Evolutionary conservation across 2,797 vertebrate species (phyloP).

Genomic region (Myotis daubentonii): DNA sequence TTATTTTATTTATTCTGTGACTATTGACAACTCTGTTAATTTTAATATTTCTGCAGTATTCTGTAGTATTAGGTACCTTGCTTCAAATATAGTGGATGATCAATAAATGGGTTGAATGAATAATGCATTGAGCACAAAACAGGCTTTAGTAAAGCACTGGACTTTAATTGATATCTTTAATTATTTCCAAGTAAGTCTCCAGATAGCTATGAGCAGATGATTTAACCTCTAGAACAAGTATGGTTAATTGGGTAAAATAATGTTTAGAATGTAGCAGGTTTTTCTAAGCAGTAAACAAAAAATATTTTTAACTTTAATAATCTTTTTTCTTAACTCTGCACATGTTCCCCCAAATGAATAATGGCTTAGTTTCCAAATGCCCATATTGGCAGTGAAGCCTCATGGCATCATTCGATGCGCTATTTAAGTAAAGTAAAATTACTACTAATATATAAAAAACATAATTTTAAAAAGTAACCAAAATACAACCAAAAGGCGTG

Average conservation of each 20-base stretch:
- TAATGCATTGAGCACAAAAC: not conserved
- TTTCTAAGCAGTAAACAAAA: not conserved
- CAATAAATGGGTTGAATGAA: not conserved
- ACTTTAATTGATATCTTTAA: not conserved
- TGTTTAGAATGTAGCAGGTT: not conserved
- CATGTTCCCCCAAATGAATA: not conserved
- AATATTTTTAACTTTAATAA: not conserved
- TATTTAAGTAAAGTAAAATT: not conserved
- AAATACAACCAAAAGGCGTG: not conserved
- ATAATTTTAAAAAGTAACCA: not conserved
- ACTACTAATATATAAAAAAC: not conserved
- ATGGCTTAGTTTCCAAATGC: not conserved
- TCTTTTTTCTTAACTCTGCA: not conserved
- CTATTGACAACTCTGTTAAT: not conserved
- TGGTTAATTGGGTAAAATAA: not conserved
- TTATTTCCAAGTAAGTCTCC: not conserved
- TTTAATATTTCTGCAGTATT: not conserved
- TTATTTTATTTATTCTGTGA: not conserved
- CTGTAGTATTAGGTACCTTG: not conserved
- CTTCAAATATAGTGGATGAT: not conserved
- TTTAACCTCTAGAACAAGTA: not conserved
- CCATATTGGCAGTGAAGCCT: not conserved
- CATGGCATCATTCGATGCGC: not conserved
- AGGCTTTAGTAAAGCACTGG: not conserved
- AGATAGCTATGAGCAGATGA: not conserved